Evolutionary conservation across 2,888 invertebrate genomes (phyloP), one percentile per base, ranked within the genome.

Genomic region (Lithophane semibrunnea): DNA sequence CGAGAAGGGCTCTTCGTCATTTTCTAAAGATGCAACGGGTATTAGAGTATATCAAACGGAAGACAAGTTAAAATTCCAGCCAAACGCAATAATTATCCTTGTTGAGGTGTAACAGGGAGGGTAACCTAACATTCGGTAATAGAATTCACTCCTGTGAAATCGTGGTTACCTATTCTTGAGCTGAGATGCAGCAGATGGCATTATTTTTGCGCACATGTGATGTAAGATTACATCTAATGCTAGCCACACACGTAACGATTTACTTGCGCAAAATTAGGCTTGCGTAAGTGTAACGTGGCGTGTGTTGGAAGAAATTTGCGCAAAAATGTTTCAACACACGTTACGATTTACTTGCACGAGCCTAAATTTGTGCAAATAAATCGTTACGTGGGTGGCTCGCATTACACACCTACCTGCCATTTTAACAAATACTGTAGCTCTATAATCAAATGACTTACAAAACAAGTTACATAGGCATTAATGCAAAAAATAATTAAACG

Each of bases 401-500:
- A 37, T 37, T n/a, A 56, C 12, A 56, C n/a, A 56, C n/a, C 12
- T n/a, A n/a, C n/a, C n/a, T 58, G 13, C 58, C 24, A 58, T 37
- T 49, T 78, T 67, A 18, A 66, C 16, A 66, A 42, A 66, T 18
- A 54, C 37, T 24, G 10, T 29, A 29, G 29, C 29, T 29, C 44
- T 54, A 7, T 37, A 56, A 77, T 29, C 61, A 76, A 42, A n/a
- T 52, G 21, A n/a, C 37, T 42, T 58, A 76, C 47, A 66, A 77
- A 37, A 67, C 42, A 83, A 58, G n/a, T 44, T 10, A 47, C 21
- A 21, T 42, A 54, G n/a, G 5, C n/a, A 12, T 21, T 3, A 83
- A 65, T 54, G 16, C 16, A 81, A 52, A 77, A 29, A 52, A 18
- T 68, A 52, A 78, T 79, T 54, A 60, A 63, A 66, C 49, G 44